These are phyloP conservation scores for Pitta sordida DNA, from an alignment of 2,113 vertebrate genomes.

Conservation along the genomic window DNA sequence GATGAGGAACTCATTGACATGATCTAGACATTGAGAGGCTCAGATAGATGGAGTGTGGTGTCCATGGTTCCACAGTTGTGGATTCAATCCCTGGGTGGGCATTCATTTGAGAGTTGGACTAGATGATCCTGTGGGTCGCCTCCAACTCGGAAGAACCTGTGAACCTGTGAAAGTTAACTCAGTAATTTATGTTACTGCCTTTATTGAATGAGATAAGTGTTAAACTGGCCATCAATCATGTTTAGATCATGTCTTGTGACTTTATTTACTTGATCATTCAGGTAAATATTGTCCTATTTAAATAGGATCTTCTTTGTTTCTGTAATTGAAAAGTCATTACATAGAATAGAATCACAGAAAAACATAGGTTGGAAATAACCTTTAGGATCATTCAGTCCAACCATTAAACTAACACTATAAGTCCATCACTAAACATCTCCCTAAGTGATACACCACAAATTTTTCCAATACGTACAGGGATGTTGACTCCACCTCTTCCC, in stretches of 20 bases:
- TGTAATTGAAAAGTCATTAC: neutral
- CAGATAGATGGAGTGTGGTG: no score
- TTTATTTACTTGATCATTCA: neutral
- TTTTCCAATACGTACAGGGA: neutral
- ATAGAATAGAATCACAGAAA: neutral
- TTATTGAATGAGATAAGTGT: neutral
- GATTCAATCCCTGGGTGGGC: no score
- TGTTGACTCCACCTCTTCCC: neutral
- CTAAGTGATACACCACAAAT: rapidly evolving
- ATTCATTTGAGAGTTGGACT: no score
- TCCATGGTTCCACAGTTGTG: no score
- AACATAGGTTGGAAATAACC: neutral
- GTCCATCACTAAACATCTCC: neutral
- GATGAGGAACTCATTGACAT: no score
- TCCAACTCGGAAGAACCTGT: no score
- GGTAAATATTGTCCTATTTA: neutral
- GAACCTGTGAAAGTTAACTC: no score
- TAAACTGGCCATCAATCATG: neutral
- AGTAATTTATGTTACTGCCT: neutral
- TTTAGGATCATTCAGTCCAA: neutral
- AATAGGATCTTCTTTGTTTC: neutral
- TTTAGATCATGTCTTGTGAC: neutral
- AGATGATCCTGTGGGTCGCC: no score
- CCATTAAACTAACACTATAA: neutral
- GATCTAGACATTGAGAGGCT: no score